These are phyloP conservation scores for Lycorma delicatula DNA, from an alignment of 1,140 invertebrate genomes.

Conservation along the genomic window DNA sequence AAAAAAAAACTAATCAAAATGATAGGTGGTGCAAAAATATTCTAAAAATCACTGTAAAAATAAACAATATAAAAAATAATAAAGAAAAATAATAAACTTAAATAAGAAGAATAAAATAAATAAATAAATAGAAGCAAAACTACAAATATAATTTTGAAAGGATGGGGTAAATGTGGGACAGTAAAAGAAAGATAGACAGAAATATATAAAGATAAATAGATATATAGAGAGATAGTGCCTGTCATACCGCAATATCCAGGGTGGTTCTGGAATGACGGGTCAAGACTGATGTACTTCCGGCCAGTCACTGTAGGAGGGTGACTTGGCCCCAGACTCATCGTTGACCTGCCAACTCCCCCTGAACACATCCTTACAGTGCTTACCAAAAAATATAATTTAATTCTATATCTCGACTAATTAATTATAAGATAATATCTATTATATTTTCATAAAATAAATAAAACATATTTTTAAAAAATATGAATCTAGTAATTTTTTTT, in stretches of 20 bases:
- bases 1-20: too few species aligned
- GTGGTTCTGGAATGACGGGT: neutral
- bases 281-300: neutral
- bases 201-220: slow-evolving; percentile 1
- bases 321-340: neutral
- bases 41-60: too few species aligned
- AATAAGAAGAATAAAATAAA: neutral
- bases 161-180: too few species aligned
- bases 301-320: neutral
- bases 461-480: too few species aligned
- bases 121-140: too few species aligned
- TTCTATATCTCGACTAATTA: too few species aligned
- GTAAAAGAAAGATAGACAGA: neutral
- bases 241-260: slow-evolving; percentile 1
- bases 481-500: too few species aligned
- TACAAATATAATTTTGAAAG: too few species aligned
- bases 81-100: slow-evolving; percentile 1
- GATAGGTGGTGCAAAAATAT: too few species aligned
- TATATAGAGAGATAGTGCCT: neutral
- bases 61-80: neutral
- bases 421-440: too few species aligned
- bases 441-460: too few species aligned
- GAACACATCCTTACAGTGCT: slow-evolving; percentile 1
- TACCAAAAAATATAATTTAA: too few species aligned
- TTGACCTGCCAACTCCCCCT: neutral